These are phyloP conservation scores for Volucella inflata DNA, from an alignment of 2,888 invertebrate species.

Conservation along the genomic window DNA sequence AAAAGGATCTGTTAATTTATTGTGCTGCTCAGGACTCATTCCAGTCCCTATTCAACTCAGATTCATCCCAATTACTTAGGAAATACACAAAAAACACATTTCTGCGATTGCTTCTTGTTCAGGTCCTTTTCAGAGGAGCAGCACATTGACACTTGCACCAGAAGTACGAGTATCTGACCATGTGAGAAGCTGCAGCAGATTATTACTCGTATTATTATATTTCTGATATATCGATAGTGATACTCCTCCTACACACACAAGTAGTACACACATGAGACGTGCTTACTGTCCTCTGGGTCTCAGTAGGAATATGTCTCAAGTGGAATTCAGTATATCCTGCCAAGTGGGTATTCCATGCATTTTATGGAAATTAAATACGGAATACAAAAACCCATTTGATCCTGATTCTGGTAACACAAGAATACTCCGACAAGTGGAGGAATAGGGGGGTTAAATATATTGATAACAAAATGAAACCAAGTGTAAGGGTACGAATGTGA, in stretches of 20 bases:
- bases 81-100: constrained; percentile 73
- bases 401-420: constrained; percentile 3
- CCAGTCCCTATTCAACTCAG: constrained; percentile 33
- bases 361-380: constrained; percentile 73
- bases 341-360: constrained; percentile 51
- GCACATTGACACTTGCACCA: constrained; percentile 38
- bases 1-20: constrained; percentile 66
- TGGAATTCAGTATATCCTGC: constrained; percentile 12
- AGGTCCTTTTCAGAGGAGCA: constrained; percentile 35
- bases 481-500: constrained; percentile 7
- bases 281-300: not conserved
- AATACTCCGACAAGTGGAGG: not conserved
- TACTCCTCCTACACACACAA: too few relatives aligned
- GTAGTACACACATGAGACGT: too few relatives aligned
- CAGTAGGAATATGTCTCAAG: not conserved
- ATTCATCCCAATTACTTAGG: constrained; percentile 74
- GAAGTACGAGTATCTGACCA: constrained; percentile 59
- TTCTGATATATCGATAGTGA: constrained; percentile 64
- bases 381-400: constrained; percentile 59
- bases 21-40: constrained; percentile 19
- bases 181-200: constrained; percentile 70
- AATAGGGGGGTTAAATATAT: constrained; percentile 51
- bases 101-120: constrained; percentile 59
- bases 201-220: constrained; percentile 73
- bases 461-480: constrained; percentile 58